These are phyloP conservation scores for Lerista edwardsae DNA, from an alignment of 2,797 vertebrate genomes.

Conservation along the genomic window DNA sequence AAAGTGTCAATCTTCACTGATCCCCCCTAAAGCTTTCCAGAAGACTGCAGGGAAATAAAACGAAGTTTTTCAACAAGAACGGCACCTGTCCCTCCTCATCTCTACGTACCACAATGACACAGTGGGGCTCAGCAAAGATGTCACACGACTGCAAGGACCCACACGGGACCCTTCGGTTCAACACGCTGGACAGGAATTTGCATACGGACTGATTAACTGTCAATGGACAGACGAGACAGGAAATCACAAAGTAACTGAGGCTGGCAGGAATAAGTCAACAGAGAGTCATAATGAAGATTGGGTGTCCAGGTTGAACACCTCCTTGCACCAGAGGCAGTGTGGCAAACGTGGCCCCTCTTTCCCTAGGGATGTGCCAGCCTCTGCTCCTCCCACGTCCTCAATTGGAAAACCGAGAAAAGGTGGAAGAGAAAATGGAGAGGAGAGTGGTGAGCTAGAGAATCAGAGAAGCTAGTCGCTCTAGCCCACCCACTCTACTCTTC, in stretches of 20 bases:
- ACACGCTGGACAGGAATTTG: background rate
- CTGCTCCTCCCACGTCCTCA: too few relatives aligned
- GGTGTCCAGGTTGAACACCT: background rate
- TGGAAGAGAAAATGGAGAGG: too few relatives aligned
- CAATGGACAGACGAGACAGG: background rate
- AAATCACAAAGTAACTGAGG: background rate
- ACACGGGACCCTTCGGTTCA: constrained; percentile 4
- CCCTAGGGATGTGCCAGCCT: too few relatives aligned
- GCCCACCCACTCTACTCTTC: too few relatives aligned
- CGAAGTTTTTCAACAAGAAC: constrained; percentile 16
- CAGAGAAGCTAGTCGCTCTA: too few relatives aligned
- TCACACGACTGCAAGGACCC: background rate
- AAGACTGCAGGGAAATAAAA: background rate
- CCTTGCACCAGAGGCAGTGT: too few relatives aligned
- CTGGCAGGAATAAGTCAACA: background rate
- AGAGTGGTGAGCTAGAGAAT: too few relatives aligned
- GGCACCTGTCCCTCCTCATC: background rate
- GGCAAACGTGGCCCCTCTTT: too few relatives aligned
- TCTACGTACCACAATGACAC: background rate
- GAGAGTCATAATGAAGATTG: background rate
- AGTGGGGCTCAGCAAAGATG: constrained; percentile 1
- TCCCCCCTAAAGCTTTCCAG: background rate
- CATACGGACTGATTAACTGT: background rate
- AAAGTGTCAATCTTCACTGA: constrained; percentile 29
- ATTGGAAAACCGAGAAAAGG: too few relatives aligned